Base-by-base conservation (phyloP, 2,888 invertebrate genomes). In the Zygaena filipendulae region DNA sequence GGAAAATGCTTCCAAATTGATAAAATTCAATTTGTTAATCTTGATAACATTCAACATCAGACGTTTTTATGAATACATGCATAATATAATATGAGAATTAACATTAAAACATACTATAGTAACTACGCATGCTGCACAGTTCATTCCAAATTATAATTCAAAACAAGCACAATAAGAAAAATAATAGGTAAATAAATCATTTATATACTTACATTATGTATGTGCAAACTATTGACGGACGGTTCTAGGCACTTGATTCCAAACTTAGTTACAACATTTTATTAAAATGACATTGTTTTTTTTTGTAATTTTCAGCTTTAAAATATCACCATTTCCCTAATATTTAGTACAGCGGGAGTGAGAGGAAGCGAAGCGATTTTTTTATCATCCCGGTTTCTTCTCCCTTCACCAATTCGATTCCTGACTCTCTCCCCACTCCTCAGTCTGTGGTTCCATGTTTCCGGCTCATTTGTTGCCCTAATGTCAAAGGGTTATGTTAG, bases 71-170 rank as follows among this genome's bases (percentile, higher is more conserved):
- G n/a, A n/a, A n/a, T n/a, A n/a, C n/a, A n/a, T n/a, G n/a, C n/a
- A n/a, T n/a, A n/a, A n/a, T n/a, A n/a, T n/a, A n/a, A n/a, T n/a
- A n/a, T n/a, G n/a, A n/a, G n/a, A n/a, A n/a, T n/a, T n/a, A n/a
- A n/a, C n/a, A n/a, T n/a, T n/a, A n/a, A n/a, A n/a, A n/a, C n/a
- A n/a, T n/a, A n/a, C n/a, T n/a, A n/a, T n/a, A n/a, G 4, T 16
- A 23, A 49, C 70, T 71, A 74, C 62, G 58, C 75, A 79, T 79
- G 75, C 72, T 59, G 67, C 63, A 74, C 74, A 77, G 75, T 75
- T 77, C 77, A 74, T 70, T 62, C 56, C 44, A 36, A 42, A 32
- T 46, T 40, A 49, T 54, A 56, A 55, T 50, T 43, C 50, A 51
- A 49, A 45, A n/a, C n/a, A 50, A 49, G 47, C 49, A 30, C 39